These are phyloP conservation scores for Dryoscopus gambensis DNA, from an alignment of 2,113 vertebrate genomes.

Conservation along the genomic window DNA sequence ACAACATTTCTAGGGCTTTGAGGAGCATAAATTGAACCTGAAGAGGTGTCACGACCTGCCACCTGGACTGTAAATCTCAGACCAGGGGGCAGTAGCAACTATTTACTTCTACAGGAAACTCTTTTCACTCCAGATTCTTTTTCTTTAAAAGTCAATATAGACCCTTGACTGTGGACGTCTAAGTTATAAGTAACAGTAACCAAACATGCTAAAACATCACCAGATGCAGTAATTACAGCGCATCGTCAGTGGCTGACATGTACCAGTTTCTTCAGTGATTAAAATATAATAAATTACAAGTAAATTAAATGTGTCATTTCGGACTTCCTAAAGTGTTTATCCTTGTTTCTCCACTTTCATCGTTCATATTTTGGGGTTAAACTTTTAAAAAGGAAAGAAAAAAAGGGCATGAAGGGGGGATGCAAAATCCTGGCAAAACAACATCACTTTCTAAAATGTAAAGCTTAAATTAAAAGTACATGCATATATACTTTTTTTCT, in stretches of 20 bases:
- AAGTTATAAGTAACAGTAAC: neutral
- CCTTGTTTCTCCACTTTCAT: neutral
- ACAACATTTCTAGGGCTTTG: conserved; percentile 3
- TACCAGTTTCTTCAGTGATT: neutral
- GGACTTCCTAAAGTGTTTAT: neutral
- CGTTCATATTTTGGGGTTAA: neutral
- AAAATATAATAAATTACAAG: neutral
- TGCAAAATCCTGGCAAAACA: neutral
- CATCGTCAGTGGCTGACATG: neutral
- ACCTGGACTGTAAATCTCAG: neutral
- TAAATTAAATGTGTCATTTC: neutral
- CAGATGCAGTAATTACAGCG: neutral
- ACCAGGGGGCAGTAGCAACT: neutral
- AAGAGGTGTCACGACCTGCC: conserved; percentile 19
- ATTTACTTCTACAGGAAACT: neutral
- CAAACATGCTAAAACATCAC: neutral
- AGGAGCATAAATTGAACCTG: conserved; percentile 14
- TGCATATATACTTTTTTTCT: rapidly evolving
- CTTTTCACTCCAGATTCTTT: neutral
- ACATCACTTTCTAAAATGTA: neutral
- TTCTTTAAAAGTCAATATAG: neutral
- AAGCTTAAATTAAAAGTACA: neutral
- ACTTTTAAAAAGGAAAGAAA: neutral
- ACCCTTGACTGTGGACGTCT: neutral
- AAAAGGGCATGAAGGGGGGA: neutral